A percentile compares a stretch with the other conserved stretches of the same genome.
phyloP scores from a whole-genome alignment of 2,113 vertebrate genomes.

The Laticauda laticaudata region DNA sequence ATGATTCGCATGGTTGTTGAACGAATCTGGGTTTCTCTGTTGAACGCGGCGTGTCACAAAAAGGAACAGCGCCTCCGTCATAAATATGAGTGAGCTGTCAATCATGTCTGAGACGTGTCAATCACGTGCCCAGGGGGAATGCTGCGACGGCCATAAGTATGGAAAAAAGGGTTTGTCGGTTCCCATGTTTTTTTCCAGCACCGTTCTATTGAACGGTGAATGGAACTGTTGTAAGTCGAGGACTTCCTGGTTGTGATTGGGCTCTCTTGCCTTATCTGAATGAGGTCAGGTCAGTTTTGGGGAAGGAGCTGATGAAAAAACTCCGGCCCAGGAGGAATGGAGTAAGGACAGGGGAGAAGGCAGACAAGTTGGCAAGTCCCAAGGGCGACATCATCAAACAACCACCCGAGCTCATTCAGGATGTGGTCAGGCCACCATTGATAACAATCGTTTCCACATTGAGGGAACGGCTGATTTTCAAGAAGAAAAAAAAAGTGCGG shows the following conservation, averaged over 20 bases:
- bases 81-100: too few species aligned
- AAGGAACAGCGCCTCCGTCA: too few species aligned
- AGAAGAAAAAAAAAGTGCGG: neutral
- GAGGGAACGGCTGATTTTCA: conserved; percentile 6
- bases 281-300: neutral
- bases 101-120: too few species aligned
- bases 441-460: conserved; percentile 40
- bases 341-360: neutral
- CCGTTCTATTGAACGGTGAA: too few species aligned
- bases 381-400: conserved; percentile 28
- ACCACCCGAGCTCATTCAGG: neutral
- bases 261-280: neutral
- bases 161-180: too few species aligned
- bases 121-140: too few species aligned
- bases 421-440: conserved; percentile 39
- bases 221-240: neutral
- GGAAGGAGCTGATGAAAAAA: neutral
- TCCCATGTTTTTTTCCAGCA: too few species aligned
- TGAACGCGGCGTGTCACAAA: too few species aligned
- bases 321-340: too few species aligned
- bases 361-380: conserved; percentile 41
- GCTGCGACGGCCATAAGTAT: too few species aligned
- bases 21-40: too few species aligned
- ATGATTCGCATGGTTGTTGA: too few species aligned
- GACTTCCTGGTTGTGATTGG: neutral